Percentiles rank a stretch among this genome's conserved stretches.
phyloP scores from a whole-genome alignment of 2,797 vertebrate species.

The Siniperca undulata region DNA sequence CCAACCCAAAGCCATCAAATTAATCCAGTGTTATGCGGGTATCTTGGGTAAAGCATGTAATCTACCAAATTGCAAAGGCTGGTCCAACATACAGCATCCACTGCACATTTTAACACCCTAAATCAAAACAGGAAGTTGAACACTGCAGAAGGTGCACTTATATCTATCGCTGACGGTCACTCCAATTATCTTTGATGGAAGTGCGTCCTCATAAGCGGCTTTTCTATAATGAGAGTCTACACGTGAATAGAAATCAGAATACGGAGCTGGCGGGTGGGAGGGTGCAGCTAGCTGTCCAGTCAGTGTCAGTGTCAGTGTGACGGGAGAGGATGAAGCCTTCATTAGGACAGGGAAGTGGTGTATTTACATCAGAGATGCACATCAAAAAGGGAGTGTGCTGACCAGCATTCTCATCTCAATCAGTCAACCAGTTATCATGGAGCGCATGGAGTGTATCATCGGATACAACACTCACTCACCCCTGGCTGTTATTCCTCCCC shows the following conservation, averaged over 20 bases:
- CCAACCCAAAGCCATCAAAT: slow-evolving; percentile 35
- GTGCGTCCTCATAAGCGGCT: slow-evolving; percentile 29
- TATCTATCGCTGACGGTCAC: slow-evolving; percentile 59
- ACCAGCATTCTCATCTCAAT: slow-evolving; percentile 48
- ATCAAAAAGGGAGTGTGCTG: slow-evolving; percentile 4
- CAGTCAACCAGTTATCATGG: slow-evolving; percentile 59
- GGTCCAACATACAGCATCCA: slow-evolving; percentile 19
- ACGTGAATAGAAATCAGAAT: slow-evolving; percentile 66
- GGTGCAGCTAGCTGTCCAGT: slow-evolving; percentile 47
- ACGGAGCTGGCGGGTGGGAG: slow-evolving; percentile 18
- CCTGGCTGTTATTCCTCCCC: slow-evolving; percentile 15
- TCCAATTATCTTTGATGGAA: slow-evolving; percentile 72
- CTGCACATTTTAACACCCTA: slow-evolving; percentile 30
- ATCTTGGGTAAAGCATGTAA: slow-evolving; percentile 12
- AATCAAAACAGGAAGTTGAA: slow-evolving; percentile 35
- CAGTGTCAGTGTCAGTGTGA: slow-evolving; percentile 74
- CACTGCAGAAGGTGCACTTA: slow-evolving; percentile 17
- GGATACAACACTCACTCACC: slow-evolving; percentile 1
- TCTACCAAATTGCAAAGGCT: slow-evolving; percentile 33
- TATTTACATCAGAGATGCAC: slow-evolving; percentile 63
- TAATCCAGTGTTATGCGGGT: slow-evolving; percentile 4
- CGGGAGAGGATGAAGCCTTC: slow-evolving; percentile 75
- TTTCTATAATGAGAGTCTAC: slow-evolving; percentile 36
- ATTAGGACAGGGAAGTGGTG: slow-evolving; percentile 49
- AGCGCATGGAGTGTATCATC: neutral